Percentiles rank a stretch among this genome's conserved stretches.
Evolutionary conservation across 2,888 invertebrate genomes (phyloP).

Genomic region (Drosophila kuntzei): DNA sequence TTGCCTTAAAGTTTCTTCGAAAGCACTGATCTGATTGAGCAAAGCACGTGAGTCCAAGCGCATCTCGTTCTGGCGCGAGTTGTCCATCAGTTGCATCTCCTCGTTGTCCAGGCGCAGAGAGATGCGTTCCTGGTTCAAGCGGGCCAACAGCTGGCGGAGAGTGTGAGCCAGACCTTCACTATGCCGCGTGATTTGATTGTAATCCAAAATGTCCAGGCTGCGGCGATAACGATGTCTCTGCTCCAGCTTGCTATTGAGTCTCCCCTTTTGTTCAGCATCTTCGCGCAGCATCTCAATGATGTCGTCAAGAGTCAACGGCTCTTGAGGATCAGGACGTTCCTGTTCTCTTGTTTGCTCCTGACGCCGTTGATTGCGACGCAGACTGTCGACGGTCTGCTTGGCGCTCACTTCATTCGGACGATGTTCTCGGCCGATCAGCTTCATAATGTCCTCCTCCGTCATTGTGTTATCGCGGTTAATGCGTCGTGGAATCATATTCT

Average conservation of each 20-base stretch:
- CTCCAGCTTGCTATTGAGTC: too few species aligned
- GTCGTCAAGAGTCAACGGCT: too few species aligned
- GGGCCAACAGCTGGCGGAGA: slow-evolving; percentile 89
- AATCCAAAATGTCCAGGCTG: slow-evolving; percentile 40
- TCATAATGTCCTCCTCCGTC: not conserved
- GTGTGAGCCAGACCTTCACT: slow-evolving; percentile 87
- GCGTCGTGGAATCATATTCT: not conserved
- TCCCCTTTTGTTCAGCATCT: too few species aligned
- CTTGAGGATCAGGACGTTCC: too few species aligned
- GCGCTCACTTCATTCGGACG: not conserved
- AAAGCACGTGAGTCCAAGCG: slow-evolving; percentile 52
- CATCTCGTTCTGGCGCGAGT: slow-evolving; percentile 84
- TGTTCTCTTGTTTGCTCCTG: not conserved
- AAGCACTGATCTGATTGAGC: slow-evolving; percentile 49
- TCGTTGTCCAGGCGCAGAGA: slow-evolving; percentile 87
- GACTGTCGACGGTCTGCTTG: not conserved
- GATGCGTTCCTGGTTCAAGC: slow-evolving; percentile 91
- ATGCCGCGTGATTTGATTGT: slow-evolving; percentile 30
- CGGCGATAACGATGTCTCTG: slow-evolving; percentile 62
- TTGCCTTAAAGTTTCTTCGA: slow-evolving; percentile 56
- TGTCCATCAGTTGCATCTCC: slow-evolving; percentile 86
- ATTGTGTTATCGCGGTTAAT: not conserved
- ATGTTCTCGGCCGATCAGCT: not conserved
- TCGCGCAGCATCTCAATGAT: slow-evolving; percentile 50
- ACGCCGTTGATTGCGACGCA: not conserved